Evolutionary conservation across 2,797 vertebrate species (phyloP), one percentile per base, ranked within the genome.

Genomic region (Helarctos malayanus): DNA sequence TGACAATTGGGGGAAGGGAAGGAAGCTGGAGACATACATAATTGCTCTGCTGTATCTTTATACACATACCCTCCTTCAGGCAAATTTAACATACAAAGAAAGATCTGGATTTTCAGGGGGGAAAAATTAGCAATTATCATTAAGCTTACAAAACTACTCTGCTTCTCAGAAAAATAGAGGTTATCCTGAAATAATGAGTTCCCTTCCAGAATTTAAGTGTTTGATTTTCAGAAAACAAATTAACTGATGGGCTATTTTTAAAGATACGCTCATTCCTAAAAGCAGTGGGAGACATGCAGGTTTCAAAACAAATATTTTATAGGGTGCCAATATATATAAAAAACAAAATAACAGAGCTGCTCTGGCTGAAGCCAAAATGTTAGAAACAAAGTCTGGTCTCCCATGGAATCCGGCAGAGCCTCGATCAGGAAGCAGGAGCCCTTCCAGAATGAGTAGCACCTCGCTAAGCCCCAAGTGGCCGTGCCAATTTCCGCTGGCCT

Each of bases 191-290:
- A 89, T 81, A 82, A 93, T 23, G 15, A 88, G 0, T 75, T 92
- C 47, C 79, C 38, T 91, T 84, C 59, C 73, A 75, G 35, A 79
- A 95, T 59, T 78, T 63, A 47, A 94, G 69, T 54, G 27, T 81
- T 80, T 91, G 38, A 21, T 80, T 91, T 91, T 91, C 29, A 91
- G 56, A 87, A 96, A 94, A 71, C 35, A 89, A 96, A 83, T 71
- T 75, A 94, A 78, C 38, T 81, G 69, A 19, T 29, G 25, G 47
- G 29, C 13, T 81, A 45, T 89, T 94, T 96, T 71, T 27, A 96
- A 76, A 85, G 69, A 78, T 15, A 52, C n/a, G 4, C 5, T 63
- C 29, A 68, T 71, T 75, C 59, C 27, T 29, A 93, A 91, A 91
- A 76, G 69, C 35, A 68, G 10, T 49, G 7, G 14, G 9, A 85